Base-by-base conservation (phyloP, 2,797 vertebrate genomes). In the Rhadinocentrus ornatus region DNA sequence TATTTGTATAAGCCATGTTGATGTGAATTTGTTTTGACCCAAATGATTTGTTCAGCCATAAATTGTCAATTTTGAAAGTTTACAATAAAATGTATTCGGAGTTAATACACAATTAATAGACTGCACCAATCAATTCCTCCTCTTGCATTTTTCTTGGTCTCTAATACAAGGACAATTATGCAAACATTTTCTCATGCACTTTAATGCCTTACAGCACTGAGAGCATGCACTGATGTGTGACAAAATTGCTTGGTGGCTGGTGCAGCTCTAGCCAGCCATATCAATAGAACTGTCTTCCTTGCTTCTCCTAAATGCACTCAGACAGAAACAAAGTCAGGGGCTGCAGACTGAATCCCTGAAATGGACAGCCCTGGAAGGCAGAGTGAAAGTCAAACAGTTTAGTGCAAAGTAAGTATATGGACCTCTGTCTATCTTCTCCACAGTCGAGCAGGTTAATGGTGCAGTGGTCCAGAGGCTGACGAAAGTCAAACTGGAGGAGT, bases 361-460 rank as follows among this genome's bases (percentile, higher is more conserved):
- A 88, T 52, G 75, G 85, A 85, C 84, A 86, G 85, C 69, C 58
- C 64, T 75, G 73, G 77, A 74, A 81, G 16, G 37, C 72, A 4
- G 69, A 69, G 69, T 63, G 85, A 87, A 89, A 88, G 82, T 88
- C 86, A 85, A 87, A 83, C 76, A 81, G 83, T 81, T 84, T 76
- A 75, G 83, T 15, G 75, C 66, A 71, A 57, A 67, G 81, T 62
- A 66, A 73, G 86, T 79, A 66, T 61, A 39, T 65, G 59, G 37
- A 75, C 60, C 50, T 62, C 41, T 39, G 75, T 77, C 80, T 76
- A 62, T 41, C 3, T 2, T 58, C 16, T 74, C 75, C 66, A 58
- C 76, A 77, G 72, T 24, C 3, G 37, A 63, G 61, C 81, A 81
- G 85, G 81, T 82, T 70, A 86, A 68, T 75, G 80, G 66, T 81